These are phyloP conservation scores for Lampris incognitus DNA, from an alignment of 2,113 vertebrate species.

Conservation along the genomic window DNA sequence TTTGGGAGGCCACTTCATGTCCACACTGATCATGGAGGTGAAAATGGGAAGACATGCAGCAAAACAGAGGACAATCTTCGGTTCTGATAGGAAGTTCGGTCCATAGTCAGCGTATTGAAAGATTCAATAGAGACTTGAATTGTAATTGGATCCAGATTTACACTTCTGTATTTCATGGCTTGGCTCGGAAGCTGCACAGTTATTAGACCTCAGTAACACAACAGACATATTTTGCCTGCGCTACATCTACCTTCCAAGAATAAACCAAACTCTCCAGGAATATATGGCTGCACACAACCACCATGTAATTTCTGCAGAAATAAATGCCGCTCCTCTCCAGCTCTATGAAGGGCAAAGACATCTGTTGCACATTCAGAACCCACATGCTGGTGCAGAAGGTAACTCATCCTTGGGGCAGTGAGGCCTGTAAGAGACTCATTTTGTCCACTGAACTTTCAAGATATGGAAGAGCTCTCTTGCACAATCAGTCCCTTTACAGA, in stretches of 20 bases:
- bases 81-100: slow-evolving; percentile 23
- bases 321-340: too few species aligned
- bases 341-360: too few species aligned
- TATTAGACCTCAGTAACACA: slow-evolving; percentile 8
- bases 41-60: slow-evolving; percentile 16
- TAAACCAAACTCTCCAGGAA: slow-evolving; percentile 19
- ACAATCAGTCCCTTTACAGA: too few species aligned
- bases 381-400: too few species aligned
- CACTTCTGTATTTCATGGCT: slow-evolving; percentile 16
- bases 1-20: slow-evolving; percentile 8
- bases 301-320: slow-evolving; percentile 9
- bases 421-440: too few species aligned
- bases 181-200: neutral
- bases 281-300: slow-evolving; percentile 33
- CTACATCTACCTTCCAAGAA: slow-evolving; percentile 26
- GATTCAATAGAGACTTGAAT: slow-evolving; percentile 11
- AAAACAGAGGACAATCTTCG: slow-evolving; percentile 13
- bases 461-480: too few species aligned
- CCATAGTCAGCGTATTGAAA: neutral
- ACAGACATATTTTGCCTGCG: slow-evolving; percentile 38
- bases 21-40: slow-evolving; percentile 7
- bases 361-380: too few species aligned
- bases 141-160: slow-evolving; percentile 18
- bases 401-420: too few species aligned
- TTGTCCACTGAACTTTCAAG: too few species aligned